phyloP scores from a whole-genome alignment of 2,888 invertebrate species.

The Ichneumoninae sp. region DNA sequence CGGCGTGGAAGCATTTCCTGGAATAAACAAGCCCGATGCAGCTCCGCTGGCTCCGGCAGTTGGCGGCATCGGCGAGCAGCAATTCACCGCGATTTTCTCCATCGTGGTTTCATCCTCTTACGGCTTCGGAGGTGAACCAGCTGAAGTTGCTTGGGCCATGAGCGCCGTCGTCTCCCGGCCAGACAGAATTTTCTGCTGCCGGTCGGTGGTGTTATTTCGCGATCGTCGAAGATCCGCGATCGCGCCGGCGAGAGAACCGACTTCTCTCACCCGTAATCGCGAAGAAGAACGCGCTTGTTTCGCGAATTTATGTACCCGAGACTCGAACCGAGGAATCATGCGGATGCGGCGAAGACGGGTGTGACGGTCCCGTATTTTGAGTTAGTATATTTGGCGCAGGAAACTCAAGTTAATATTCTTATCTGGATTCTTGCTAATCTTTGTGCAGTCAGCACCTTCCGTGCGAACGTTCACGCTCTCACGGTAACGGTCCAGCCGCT shows the following conservation, averaged over 20 bases:
- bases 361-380: no score
- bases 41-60: slow-evolving; percentile 11
- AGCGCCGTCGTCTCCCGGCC: background rate
- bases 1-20: slow-evolving; percentile 70
- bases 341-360: background rate
- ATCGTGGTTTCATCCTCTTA: slow-evolving; percentile 59
- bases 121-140: slow-evolving; percentile 33
- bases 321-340: background rate
- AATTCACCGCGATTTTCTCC: slow-evolving; percentile 69
- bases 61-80: slow-evolving; percentile 33
- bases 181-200: background rate
- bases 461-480: no score
- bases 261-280: background rate
- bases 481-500: no score
- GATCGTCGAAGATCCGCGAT: background rate
- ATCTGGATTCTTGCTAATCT: no score
- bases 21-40: slow-evolving; percentile 69
- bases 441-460: no score
- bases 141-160: slow-evolving; percentile 16
- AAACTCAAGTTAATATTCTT: no score
- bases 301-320: background rate
- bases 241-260: no score
- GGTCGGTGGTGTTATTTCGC: background rate
- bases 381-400: no score
- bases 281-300: background rate